Conservation (phyloP, 2,113 vertebrate species). For the Pandion haliaetus region DNA sequence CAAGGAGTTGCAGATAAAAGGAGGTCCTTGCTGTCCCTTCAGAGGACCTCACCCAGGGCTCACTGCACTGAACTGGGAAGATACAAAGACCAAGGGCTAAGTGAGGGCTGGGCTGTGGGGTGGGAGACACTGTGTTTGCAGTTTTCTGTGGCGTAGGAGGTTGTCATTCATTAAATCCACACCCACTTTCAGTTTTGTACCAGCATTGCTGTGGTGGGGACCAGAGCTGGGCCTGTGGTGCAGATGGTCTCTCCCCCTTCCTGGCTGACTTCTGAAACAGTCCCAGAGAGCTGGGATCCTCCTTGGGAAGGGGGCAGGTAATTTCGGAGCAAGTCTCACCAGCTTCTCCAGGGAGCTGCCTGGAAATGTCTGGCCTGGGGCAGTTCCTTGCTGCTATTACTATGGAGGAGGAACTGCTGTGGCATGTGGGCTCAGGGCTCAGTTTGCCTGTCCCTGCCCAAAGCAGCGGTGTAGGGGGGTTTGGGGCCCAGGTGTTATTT, state of each 20-base stretch:
- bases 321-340: background rate
- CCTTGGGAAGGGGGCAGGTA: background rate
- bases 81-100: background rate
- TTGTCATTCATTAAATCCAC: background rate
- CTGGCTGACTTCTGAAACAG: background rate
- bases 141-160: background rate
- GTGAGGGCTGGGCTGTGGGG: background rate
- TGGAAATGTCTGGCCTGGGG: background rate
- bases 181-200: background rate
- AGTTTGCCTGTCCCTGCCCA: background rate
- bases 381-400: background rate
- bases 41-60: background rate
- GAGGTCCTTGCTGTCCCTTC: background rate
- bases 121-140: background rate
- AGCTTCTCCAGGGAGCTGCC: background rate
- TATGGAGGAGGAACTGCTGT: background rate
- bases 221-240: background rate
- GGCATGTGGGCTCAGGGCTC: background rate
- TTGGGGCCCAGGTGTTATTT: background rate
- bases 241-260: background rate
- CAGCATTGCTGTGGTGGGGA: background rate
- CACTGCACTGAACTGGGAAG: background rate
- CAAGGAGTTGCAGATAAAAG: background rate
- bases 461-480: background rate
- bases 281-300: background rate